A percentile compares a stretch with the other conserved stretches of the same genome.
Conservation (phyloP, 2,113 vertebrate genomes). For the Pyrgilauda ruficollis region DNA sequence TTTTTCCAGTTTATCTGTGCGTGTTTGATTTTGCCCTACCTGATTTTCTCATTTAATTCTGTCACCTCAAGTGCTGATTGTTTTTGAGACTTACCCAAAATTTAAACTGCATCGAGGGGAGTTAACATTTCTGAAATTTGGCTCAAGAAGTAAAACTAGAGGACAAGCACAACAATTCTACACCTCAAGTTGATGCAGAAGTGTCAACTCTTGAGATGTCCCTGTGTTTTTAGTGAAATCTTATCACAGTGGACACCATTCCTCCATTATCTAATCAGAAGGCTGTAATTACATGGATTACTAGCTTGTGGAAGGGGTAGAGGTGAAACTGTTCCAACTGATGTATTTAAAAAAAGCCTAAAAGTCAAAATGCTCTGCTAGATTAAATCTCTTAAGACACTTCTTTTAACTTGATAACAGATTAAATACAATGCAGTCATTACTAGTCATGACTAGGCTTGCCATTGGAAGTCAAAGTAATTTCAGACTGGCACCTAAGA, state of each 20-base stretch:
- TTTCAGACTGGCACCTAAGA: neutral
- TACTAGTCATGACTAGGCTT: neutral
- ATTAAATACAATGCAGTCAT: neutral
- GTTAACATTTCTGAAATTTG: neutral
- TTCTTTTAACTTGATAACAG: neutral
- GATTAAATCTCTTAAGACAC: neutral
- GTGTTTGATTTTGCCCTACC: neutral
- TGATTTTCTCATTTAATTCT: neutral
- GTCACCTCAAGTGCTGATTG: neutral
- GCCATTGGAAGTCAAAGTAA: neutral
- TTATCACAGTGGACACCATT: neutral
- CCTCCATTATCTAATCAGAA: neutral
- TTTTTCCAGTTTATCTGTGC: accelerated
- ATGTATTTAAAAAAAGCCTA: neutral
- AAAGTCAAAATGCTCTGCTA: neutral
- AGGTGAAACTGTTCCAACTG: neutral
- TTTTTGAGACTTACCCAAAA: neutral
- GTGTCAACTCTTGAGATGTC: neutral
- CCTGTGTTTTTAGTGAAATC: neutral
- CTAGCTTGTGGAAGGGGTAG: neutral
- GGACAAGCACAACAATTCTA: neutral
- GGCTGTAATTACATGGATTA: neutral
- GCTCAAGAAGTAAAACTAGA: neutral
- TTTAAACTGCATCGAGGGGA: neutral
- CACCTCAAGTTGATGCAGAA: accelerated